These are phyloP conservation scores for Atta colombica DNA, from an alignment of 1,140 invertebrate genomes.

Conservation along the genomic window DNA sequence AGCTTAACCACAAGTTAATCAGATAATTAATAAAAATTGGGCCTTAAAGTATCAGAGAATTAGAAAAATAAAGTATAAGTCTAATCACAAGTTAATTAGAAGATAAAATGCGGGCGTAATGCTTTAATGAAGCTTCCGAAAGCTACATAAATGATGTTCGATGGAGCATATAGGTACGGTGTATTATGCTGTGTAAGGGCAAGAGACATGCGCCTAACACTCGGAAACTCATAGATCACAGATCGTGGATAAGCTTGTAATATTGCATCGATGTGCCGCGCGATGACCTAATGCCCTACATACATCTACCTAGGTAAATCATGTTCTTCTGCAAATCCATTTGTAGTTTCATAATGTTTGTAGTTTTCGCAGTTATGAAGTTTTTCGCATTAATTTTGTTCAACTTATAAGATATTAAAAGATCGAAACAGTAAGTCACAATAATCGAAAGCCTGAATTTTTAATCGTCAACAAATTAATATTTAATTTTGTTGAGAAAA, in stretches of 20 bases:
- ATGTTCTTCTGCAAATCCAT: conserved; percentile 52
- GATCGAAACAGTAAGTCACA: neutral
- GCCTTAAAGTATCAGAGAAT: too few species aligned
- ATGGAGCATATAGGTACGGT: neutral
- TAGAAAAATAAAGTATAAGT: too few species aligned
- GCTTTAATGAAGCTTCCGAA: conserved; percentile 5
- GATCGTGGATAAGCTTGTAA: conserved; percentile 46
- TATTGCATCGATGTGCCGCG: conserved; percentile 70
- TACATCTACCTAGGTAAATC: conserved; percentile 50
- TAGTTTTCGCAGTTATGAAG: neutral
- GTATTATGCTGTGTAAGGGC: conserved; percentile 12
- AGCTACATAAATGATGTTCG: conserved; percentile 32
- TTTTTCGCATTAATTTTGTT: neutral
- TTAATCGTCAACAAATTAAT: neutral
- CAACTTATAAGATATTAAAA: too few species aligned
- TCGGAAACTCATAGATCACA: conserved; percentile 46
- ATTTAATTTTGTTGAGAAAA: neutral
- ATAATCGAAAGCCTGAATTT: neutral
- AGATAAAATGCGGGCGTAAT: neutral
- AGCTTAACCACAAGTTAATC: too few species aligned
- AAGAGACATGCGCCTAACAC: conserved; percentile 29
- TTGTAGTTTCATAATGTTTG: conserved; percentile 23
- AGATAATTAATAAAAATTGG: too few species aligned
- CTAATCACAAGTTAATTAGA: too few species aligned
- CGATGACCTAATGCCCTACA: conserved; percentile 77